Evolutionary conservation across 1,140 invertebrate genomes (phyloP).

Genomic region (Acromyrmex echinatior): DNA sequence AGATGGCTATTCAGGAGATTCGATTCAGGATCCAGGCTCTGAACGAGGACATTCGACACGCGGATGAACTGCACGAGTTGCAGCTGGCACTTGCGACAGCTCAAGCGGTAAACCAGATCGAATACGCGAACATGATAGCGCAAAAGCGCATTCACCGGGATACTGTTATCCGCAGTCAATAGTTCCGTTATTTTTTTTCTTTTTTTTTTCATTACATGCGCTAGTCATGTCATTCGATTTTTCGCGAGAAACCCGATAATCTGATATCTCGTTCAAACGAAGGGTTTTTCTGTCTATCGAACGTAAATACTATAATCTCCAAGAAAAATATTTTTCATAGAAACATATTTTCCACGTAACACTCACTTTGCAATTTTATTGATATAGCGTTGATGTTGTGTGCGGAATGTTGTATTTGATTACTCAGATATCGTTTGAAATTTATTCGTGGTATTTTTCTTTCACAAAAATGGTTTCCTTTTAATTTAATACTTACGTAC

Average conservation of each 20-base stretch:
- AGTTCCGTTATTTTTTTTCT: slow-evolving; percentile 6
- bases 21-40: slow-evolving; percentile 69
- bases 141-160: slow-evolving; percentile 29
- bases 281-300: not conserved
- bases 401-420: not conserved
- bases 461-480: not conserved
- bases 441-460: not conserved
- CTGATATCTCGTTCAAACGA: slow-evolving; percentile 2
- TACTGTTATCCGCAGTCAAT: slow-evolving; percentile 45
- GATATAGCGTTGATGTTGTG: not conserved
- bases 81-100: slow-evolving; percentile 49
- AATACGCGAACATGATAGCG: slow-evolving; percentile 30
- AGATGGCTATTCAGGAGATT: slow-evolving; percentile 73
- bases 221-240: slow-evolving; percentile 10
- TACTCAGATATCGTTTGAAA: not conserved
- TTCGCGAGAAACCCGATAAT: slow-evolving; percentile 23
- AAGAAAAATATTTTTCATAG: slow-evolving; percentile 21
- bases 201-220: not conserved
- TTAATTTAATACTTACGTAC: not conserved
- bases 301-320: slow-evolving; percentile 27
- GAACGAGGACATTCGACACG: slow-evolving; percentile 70
- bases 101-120: slow-evolving; percentile 54
- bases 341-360: not conserved
- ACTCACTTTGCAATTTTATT: not conserved
- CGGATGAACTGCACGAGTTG: slow-evolving; percentile 66